Conservation (phyloP, 2,888 invertebrate genomes). For the Rhagonycha fulva region DNA sequence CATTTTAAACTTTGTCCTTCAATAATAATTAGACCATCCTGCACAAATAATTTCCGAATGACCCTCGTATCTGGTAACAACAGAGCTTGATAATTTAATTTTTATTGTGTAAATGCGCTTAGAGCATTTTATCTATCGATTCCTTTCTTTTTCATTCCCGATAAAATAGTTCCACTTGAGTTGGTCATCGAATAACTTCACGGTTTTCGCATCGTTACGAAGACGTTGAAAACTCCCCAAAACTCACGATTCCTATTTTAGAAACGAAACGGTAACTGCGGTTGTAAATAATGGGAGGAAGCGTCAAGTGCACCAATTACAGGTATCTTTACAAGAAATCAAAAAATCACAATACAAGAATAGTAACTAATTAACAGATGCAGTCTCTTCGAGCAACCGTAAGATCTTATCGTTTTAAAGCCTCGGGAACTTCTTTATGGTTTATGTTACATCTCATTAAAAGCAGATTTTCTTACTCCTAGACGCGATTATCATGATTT, state of each 20-base stretch:
- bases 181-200: not conserved
- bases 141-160: not conserved
- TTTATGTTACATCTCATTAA: slow-evolving; percentile 31
- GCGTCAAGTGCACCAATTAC: slow-evolving; percentile 19
- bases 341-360: slow-evolving; percentile 27
- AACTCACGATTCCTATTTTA: not conserved
- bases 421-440: slow-evolving; percentile 30
- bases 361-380: slow-evolving; percentile 29
- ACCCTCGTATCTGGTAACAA: too few relatives aligned
- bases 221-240: not conserved
- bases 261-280: not conserved
- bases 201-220: not conserved
- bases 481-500: slow-evolving; percentile 28
- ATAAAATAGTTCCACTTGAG: not conserved
- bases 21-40: too few relatives aligned
- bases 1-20: too few relatives aligned
- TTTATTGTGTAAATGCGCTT: not conserved
- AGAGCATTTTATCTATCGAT: not conserved
- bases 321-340: slow-evolving; percentile 21
- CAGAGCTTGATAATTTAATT: not conserved
- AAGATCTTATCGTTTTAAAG: slow-evolving; percentile 23
- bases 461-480: slow-evolving; percentile 28
- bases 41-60: too few relatives aligned
- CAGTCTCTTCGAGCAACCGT: slow-evolving; percentile 20
- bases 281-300: not conserved